Conservation (phyloP, 2,888 invertebrate genomes). For the Acanthopleura granulata region DNA sequence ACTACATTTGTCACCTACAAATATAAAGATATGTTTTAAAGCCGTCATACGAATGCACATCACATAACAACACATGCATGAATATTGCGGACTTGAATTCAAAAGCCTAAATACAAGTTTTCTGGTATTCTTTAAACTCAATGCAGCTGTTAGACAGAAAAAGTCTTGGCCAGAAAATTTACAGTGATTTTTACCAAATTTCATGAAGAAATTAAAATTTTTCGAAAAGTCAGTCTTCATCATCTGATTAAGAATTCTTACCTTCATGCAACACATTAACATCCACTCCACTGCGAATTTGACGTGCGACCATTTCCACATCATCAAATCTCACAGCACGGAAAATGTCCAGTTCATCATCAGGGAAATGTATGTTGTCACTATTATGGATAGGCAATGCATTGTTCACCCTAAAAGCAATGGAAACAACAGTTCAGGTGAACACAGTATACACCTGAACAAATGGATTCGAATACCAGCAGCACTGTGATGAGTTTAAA, state of each 20-base stretch:
- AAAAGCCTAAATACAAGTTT: no score
- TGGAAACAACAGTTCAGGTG: no score
- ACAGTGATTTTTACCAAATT: background rate
- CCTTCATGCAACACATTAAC: constrained; percentile 37
- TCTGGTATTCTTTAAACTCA: no score
- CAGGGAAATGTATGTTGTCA: background rate
- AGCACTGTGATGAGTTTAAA: no score
- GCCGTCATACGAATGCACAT: background rate
- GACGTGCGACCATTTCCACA: constrained; percentile 32
- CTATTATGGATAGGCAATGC: no score
- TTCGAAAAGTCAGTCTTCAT: background rate
- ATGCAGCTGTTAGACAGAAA: no score
- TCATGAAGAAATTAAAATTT: no score
- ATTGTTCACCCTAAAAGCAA: no score
- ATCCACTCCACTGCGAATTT: constrained; percentile 32
- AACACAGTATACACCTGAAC: no score
- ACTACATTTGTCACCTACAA: background rate
- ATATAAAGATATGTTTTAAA: background rate
- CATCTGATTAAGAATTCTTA: no score
- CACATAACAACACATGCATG: background rate
- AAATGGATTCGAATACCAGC: no score
- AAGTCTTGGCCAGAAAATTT: background rate
- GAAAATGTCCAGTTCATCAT: constrained; percentile 39
- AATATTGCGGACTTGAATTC: no score
- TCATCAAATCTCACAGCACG: constrained; percentile 40